Evolutionary conservation across 2,113 vertebrate species (phyloP), one percentile per base, ranked within the genome.

Genomic region (Gasterosteus aculeatus): DNA sequence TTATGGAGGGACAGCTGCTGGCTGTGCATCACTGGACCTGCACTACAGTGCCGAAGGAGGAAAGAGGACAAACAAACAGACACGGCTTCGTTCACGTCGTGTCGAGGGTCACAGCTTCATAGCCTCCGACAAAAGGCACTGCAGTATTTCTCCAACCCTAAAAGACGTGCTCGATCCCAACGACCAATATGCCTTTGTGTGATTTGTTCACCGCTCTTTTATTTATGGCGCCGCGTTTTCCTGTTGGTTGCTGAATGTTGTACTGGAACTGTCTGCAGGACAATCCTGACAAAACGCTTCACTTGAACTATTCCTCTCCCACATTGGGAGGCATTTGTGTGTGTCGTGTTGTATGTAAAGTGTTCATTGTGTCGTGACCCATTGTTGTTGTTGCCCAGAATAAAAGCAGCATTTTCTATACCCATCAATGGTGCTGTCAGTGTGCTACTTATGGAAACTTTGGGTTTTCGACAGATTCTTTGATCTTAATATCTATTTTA

Each of bases 271-370:
- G 68, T 73, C 77, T 77, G 86, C 82, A 77, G 83, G 82, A 86
- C 72, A 87, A 84, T 85, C 77, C 69, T 83, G 81, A 85, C 62
- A 39, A 85, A 88, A 79, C 76, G 80, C 88, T 85, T 80, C 78
- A 86, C 83, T 89, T 89, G 87, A 92, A 90, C 77, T 26, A 63
- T 82, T 80, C 69, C 72, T 93, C 92, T 93, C 91, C 91, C 92
- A 93, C 88, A 90, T 92, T 93, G 92, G 92, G 92, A 91, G 90
- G 82, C 79, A 56, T 69, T 82, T 83, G 77, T 87, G 59, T 84
- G 19, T 89, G 47, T 69, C 75, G 56, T 78, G 11, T 42, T 78
- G 81, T 85, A 62, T 85, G 86, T 75, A 80, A 57, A 82, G 86
- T 79, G 63, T 80, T 84, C 78, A 80, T 68, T 79, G 64, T 81